These are phyloP conservation scores for Lasioglossum figueresi DNA, from an alignment of 2,888 invertebrate genomes.

Conservation along the genomic window DNA sequence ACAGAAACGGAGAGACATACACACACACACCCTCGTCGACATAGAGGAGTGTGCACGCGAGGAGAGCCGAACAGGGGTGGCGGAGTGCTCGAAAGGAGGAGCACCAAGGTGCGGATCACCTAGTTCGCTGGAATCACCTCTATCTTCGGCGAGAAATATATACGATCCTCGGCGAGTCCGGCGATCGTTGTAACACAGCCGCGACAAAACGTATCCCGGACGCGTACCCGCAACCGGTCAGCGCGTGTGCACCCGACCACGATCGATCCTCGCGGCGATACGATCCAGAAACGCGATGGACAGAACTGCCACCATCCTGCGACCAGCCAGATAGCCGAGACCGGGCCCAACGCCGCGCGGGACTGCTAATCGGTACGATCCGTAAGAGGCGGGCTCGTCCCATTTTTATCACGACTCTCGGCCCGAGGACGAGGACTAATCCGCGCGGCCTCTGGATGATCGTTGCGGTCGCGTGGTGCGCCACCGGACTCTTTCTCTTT, in stretches of 20 bases:
- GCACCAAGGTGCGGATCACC: background rate
- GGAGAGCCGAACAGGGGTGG: conserved; percentile 1
- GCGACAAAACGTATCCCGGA: conserved; percentile 11
- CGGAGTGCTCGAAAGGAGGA: conserved; percentile 6
- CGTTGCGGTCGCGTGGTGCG: conserved; percentile 55
- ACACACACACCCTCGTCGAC: background rate
- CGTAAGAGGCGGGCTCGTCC: conserved; percentile 6
- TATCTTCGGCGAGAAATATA: background rate
- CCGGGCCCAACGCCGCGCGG: conserved; percentile 14
- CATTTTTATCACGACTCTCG: background rate
- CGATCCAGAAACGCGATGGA: conserved; percentile 72
- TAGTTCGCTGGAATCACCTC: background rate
- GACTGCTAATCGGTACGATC: conserved; percentile 41
- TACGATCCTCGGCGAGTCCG: background rate
- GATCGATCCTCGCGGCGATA: conserved; percentile 70
- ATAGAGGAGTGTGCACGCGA: conserved; percentile 1
- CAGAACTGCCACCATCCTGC: conserved; percentile 66
- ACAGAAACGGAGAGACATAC: background rate
- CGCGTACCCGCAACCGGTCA: conserved; percentile 67
- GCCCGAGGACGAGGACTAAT: background rate
- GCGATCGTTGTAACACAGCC: conserved; percentile 4
- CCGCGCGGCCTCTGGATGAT: conserved; percentile 17
- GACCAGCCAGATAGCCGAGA: conserved; percentile 56
- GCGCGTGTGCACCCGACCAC: conserved; percentile 69
- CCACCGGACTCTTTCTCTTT: conserved; percentile 17